Evolutionary conservation across 2,797 vertebrate species (phyloP).

Genomic region (Rhabdophis nuchalis): DNA sequence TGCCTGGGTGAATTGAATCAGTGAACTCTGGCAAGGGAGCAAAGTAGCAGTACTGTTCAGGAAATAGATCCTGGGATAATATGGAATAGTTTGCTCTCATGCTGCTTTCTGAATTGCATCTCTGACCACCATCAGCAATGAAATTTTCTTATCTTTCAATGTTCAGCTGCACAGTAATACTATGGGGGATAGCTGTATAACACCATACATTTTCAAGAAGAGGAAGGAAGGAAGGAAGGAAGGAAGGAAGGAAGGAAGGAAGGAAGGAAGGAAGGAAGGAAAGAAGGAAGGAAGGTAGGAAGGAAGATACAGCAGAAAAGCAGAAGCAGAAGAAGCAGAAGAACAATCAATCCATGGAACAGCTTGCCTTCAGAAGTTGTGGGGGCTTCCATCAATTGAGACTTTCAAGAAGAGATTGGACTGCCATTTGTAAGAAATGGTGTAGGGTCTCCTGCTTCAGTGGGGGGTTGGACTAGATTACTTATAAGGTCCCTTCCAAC

Average conservation of each 20-base stretch:
- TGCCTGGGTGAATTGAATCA: background rate
- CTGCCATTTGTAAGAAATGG: no score
- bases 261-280: no score
- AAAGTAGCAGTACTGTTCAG: background rate
- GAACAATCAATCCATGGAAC: background rate
- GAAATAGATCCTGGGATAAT: background rate
- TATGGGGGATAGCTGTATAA: background rate
- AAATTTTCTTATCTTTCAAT: background rate
- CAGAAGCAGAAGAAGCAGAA: background rate
- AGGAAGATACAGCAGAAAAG: no score
- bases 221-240: background rate
- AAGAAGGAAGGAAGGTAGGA: background rate
- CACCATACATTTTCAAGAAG: background rate
- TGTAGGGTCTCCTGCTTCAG: no score
- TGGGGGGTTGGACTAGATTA: no score
- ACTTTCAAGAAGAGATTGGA: no score
- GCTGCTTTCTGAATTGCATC: conserved; percentile 9
- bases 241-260: no score
- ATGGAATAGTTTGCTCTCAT: background rate
- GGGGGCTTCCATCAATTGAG: no score
- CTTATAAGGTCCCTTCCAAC: no score
- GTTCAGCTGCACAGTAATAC: background rate
- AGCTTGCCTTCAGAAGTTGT: no score
- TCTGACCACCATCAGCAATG: background rate
- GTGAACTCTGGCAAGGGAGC: background rate